These are phyloP conservation scores for Pyrochroa serraticornis DNA, from an alignment of 2,888 invertebrate genomes.

Conservation along the genomic window DNA sequence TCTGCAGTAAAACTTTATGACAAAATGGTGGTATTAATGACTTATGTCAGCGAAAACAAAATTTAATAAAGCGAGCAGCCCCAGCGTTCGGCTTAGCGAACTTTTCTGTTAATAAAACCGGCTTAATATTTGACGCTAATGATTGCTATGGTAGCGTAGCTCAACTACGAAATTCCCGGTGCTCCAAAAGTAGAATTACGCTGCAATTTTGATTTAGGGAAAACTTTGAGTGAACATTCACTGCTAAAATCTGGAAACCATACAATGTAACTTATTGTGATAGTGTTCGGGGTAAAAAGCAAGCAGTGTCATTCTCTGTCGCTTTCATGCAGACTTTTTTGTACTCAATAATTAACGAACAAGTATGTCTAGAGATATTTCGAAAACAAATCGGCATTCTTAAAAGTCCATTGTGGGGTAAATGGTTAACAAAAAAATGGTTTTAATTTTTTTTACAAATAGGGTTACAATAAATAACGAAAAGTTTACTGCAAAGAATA, in stretches of 20 bases:
- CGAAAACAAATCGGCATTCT: no score
- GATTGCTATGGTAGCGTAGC: constrained; percentile 40
- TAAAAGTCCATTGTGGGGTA: no score
- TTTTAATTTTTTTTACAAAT: no score
- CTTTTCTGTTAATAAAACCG: constrained; percentile 47
- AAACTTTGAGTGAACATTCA: not conserved
- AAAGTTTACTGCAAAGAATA: no score
- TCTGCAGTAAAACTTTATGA: constrained; percentile 31
- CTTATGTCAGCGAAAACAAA: constrained; percentile 44
- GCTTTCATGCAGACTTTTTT: no score
- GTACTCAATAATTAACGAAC: no score
- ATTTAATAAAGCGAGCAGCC: constrained; percentile 43
- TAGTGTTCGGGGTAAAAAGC: not conserved
- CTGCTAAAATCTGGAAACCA: not conserved
- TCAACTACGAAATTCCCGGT: constrained; percentile 15
- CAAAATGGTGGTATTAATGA: constrained; percentile 42
- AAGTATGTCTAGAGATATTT: no score
- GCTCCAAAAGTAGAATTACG: constrained; percentile 8
- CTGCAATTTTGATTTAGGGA: constrained; percentile 1
- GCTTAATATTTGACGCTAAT: constrained; percentile 48
- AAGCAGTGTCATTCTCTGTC: no score
- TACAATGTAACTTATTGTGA: not conserved
- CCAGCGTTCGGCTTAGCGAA: constrained; percentile 39
- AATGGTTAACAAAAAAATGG: no score
- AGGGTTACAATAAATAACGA: no score